Percentiles rank a stretch among this genome's conserved stretches.
These are phyloP conservation scores for Anableps anableps DNA, from an alignment of 2,797 vertebrate genomes.

Conservation along the genomic window DNA sequence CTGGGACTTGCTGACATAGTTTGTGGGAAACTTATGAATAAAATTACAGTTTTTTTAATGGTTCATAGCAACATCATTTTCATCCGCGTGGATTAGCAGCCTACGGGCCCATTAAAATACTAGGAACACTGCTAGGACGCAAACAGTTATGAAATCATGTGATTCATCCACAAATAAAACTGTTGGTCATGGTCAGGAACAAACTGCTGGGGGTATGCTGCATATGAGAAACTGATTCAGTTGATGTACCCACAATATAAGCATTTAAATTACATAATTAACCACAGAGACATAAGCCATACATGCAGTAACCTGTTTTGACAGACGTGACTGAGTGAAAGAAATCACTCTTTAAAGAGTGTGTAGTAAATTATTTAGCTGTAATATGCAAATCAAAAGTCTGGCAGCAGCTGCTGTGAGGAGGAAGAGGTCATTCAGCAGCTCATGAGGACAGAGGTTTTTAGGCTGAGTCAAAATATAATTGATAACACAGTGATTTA, in stretches of 20 bases:
- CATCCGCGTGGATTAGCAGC: not conserved
- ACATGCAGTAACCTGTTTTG: not conserved
- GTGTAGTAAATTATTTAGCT: not conserved
- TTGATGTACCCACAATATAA: not conserved
- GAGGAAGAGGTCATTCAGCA: not conserved
- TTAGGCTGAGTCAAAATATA: not conserved
- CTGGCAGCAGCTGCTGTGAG: not conserved
- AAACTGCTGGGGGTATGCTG: not conserved
- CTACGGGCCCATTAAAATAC: not conserved
- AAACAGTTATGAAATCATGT: constrained; percentile 18
- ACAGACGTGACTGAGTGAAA: not conserved
- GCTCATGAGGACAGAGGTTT: not conserved
- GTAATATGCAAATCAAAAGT: constrained; percentile 40
- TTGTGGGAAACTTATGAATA: constrained; percentile 15
- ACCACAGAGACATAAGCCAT: not conserved
- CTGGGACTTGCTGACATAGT: constrained; percentile 5
- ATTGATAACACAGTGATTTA: not conserved
- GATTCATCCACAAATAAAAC: constrained; percentile 16
- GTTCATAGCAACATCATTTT: constrained; percentile 4
- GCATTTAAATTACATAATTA: not conserved
- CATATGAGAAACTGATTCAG: not conserved
- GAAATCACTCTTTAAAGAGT: not conserved
- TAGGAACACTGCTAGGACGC: not conserved
- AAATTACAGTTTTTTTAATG: constrained; percentile 7
- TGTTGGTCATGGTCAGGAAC: not conserved